Base-by-base conservation (phyloP, 1,140 invertebrate genomes). In the Psilanteris sp. region DNA sequence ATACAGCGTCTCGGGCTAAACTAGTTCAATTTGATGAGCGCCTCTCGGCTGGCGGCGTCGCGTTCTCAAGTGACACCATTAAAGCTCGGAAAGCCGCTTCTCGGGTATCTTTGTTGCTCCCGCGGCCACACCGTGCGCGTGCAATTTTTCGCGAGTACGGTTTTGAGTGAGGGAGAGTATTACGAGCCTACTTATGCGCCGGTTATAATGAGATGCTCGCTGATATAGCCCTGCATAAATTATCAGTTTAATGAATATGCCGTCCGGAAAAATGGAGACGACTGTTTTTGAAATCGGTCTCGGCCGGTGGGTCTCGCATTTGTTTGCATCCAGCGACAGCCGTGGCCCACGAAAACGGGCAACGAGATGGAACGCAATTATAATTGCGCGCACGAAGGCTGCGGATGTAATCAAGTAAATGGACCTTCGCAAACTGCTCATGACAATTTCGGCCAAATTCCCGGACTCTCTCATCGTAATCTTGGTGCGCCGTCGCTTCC, bases 41-140 rank as follows among this genome's bases (percentile, higher is more conserved):
- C 13, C 27, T 26, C 34, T 24, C 9, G 24, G 26, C 22, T 43
- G 32, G 20, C 36, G 7, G 14, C 27, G 36, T 43, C 31, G 8
- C 43, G 48, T 48, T 52, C 59, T 64, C 59, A 36, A 64, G 59
- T 52, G 46, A 64, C 59, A 32, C 59, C 59, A 64, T 64, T 64
- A 64, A 34, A 36, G 16, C 9, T 26, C 36, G 32, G 36, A 52
- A 48, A 52, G 59, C 29, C 34, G 24, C 3, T 29, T 50, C 57
- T 57, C 39, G 18, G 37, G 54, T 57, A 26, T 57, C 54, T 57
- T 57, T 57, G 54, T 57, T 31, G 44, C 18, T 5, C 18, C 11
- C 10, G 3, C 26, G 9, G 10, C 10, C 6, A 14, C 5, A 5
- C 5, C 5, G 1, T 15, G 46, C 29, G 7, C 9, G 14, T 46